Evolutionary conservation across 2,113 vertebrate species (phyloP), one percentile per base, ranked within the genome.

Genomic region (Myiagra hebetior): DNA sequence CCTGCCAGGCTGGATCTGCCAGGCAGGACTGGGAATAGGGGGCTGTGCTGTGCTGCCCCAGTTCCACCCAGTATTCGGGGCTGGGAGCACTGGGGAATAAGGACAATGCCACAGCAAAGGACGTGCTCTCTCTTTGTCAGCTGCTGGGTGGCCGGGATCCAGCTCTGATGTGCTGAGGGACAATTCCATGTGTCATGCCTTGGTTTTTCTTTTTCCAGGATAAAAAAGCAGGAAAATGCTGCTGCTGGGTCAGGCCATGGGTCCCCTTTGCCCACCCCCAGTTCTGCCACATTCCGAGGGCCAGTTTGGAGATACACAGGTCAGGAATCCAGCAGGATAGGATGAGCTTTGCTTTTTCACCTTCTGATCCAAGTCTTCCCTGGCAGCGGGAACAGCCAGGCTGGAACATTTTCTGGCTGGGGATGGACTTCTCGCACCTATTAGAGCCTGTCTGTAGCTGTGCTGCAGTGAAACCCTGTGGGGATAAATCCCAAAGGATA

Each of bases 161-260:
- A 60, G 41, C n/a, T 72, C 52, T 53, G 9, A 4, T 2, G 12
- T 76, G 49, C 27, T 30, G 39, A 35, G 33, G 21, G 13, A 35
- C 21, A 10, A 13, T 46, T 77, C 41, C 8, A 1, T 2, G 0
- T 0, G 0, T 7, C 1, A 0, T 15, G 16, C 46, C 67, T 56
- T 47, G 39, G 1, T 52, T 89, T 91, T 44, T 6, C 6, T 35
- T 49, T 57, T 59, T 23, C 42, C 15, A 20, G 46, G 30, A 39
- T 46, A 33, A 39, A 67, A 78, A 41, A n/a, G 0, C n/a, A 23
- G 42, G 42, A 49, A 92, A 82, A 90, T 13, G 30, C 13, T 19
- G 15, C 14, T 59, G 8, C 46, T 63, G 55, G 44, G 41, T 68
- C 44, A 59, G 55, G 17, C 28, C 13, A 2, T 0, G 3, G 21